Evolutionary conservation across 2,113 vertebrate genomes (phyloP).

Genomic region (Myanophis thanlyinensis): DNA sequence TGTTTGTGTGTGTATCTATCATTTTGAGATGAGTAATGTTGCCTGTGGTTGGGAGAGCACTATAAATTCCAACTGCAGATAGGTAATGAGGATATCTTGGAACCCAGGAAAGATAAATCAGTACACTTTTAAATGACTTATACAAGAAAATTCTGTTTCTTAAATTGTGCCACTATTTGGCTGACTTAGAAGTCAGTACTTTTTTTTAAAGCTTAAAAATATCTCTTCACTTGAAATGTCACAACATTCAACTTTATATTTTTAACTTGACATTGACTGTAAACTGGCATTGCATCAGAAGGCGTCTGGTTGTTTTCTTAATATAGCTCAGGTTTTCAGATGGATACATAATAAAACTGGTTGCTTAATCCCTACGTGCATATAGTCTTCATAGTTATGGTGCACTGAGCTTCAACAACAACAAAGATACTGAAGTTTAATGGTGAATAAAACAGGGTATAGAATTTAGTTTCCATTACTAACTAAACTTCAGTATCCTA

Average conservation of each 20-base stretch:
- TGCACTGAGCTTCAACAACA: background rate
- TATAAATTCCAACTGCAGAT: background rate
- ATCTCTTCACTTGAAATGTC: conserved; percentile 52
- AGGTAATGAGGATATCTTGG: background rate
- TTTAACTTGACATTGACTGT: conserved; percentile 49
- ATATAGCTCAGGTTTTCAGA: conserved; percentile 61
- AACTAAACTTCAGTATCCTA: background rate
- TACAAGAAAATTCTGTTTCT: background rate
- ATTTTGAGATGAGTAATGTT: background rate
- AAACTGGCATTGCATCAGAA: conserved; percentile 63
- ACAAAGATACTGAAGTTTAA: background rate
- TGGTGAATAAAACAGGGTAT: background rate
- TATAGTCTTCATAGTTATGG: background rate
- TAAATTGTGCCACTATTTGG: background rate
- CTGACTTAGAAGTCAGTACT: background rate
- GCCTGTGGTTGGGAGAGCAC: background rate
- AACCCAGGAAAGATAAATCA: background rate
- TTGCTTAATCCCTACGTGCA: background rate
- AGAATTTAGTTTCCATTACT: background rate
- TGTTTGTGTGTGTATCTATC: background rate
- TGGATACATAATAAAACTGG: background rate
- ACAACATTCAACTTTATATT: conserved; percentile 63
- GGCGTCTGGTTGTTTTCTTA: conserved; percentile 68
- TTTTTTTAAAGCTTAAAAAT: conserved; percentile 40
- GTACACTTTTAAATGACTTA: background rate